Evolutionary conservation across 2,888 invertebrate genomes (phyloP).

Genomic region (Galeopsomyia nigrocyanea): DNA sequence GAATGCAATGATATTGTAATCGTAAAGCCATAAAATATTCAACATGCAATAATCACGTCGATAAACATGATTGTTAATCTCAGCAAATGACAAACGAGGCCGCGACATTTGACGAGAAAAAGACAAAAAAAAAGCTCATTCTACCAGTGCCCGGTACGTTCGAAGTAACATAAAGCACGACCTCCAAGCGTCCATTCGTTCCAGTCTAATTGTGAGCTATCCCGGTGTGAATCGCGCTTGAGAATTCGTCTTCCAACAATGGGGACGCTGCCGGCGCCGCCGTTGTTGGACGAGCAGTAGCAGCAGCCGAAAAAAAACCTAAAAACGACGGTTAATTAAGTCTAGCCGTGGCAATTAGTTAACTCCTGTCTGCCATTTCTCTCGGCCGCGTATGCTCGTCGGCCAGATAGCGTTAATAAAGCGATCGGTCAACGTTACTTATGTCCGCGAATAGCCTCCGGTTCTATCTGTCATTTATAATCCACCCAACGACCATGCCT

Average conservation of each 20-base stretch:
- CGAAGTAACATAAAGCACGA: no score
- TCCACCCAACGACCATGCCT: slow-evolving; percentile 9
- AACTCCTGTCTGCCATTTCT: slow-evolving; percentile 20
- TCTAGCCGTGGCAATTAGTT: slow-evolving; percentile 17
- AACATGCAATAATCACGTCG: no score
- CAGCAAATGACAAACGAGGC: no score
- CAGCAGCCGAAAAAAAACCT: background rate
- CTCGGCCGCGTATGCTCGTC: slow-evolving; percentile 20
- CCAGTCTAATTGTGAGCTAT: no score
- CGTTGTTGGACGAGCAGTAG: no score
- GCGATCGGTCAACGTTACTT: slow-evolving; percentile 61
- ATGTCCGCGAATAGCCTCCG: slow-evolving; percentile 25
- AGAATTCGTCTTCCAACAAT: slow-evolving; percentile 4
- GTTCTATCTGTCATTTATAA: slow-evolving; percentile 49
- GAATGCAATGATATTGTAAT: no score
- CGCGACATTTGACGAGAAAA: no score
- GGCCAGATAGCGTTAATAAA: slow-evolving; percentile 59
- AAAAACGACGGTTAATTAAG: slow-evolving; percentile 25
- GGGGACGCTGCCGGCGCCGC: background rate
- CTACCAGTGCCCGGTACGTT: no score
- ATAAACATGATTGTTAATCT: no score
- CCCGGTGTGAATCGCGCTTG: background rate
- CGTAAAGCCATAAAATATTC: no score
- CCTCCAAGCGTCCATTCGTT: no score
- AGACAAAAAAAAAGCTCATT: no score